Evolutionary conservation across 2,888 invertebrate species (phyloP).

Genomic region (Phaedon cochleariae): DNA sequence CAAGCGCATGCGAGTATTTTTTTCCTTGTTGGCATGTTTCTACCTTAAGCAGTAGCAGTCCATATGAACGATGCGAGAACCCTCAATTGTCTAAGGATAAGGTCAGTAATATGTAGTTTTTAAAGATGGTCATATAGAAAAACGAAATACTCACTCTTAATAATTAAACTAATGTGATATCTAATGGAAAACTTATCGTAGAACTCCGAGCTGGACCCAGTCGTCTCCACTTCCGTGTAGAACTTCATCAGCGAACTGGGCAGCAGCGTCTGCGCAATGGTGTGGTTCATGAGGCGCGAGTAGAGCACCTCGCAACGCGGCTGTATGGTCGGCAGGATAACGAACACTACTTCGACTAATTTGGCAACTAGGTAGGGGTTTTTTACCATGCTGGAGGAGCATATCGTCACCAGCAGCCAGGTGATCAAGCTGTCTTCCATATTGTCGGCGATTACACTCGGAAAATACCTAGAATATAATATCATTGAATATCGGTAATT

Average conservation of each 20-base stretch:
- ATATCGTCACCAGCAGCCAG: conserved; percentile 89
- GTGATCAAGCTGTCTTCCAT: conserved; percentile 86
- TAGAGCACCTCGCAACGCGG: conserved; percentile 66
- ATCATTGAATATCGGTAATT: too few relatives aligned
- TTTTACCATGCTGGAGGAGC: conserved; percentile 88
- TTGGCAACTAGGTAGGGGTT: conserved; percentile 98
- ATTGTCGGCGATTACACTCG: conserved; percentile 76
- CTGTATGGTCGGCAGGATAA: conserved; percentile 76
- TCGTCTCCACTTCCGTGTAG: conserved; percentile 97
- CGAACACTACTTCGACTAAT: conserved; percentile 89
- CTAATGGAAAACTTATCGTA: conserved; percentile 99
- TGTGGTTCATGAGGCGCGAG: conserved; percentile 86
- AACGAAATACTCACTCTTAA: conserved; percentile 69
- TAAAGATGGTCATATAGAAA: neutral
- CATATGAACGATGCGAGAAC: too few relatives aligned
- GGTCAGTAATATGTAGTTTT: too few relatives aligned
- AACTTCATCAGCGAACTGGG: conserved; percentile 96
- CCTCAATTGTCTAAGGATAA: too few relatives aligned
- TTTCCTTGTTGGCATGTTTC: too few relatives aligned
- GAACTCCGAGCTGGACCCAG: conserved; percentile 97
- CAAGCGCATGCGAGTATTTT: too few relatives aligned
- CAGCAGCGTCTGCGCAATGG: conserved; percentile 80
- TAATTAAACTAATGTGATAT: conserved; percentile 96
- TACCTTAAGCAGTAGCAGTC: too few relatives aligned
- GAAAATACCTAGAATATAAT: conserved; percentile 71